Conservation (phyloP, 2,888 invertebrate species). For the Coremacera marginata region DNA sequence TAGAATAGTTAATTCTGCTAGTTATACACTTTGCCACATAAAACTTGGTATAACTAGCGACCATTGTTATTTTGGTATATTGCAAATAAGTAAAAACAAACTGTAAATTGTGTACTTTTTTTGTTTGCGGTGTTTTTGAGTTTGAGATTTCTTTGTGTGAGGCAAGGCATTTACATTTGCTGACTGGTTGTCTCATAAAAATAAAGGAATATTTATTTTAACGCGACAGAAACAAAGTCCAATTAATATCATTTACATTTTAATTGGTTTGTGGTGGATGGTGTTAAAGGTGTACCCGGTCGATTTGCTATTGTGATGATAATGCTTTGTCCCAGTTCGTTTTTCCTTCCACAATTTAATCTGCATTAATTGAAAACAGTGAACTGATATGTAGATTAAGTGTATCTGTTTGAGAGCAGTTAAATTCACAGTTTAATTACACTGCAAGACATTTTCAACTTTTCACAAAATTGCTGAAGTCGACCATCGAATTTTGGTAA, state of each 20-base stretch:
- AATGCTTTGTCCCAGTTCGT: background rate
- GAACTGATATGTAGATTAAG: background rate
- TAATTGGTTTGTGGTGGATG: slow-evolving; percentile 20
- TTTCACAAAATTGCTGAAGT: too few relatives aligned
- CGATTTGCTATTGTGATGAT: background rate
- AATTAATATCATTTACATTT: slow-evolving; percentile 25
- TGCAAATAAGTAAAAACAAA: background rate
- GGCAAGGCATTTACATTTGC: too few relatives aligned
- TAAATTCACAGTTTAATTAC: background rate
- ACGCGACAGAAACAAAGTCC: background rate
- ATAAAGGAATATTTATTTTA: too few relatives aligned
- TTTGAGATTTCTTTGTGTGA: too few relatives aligned
- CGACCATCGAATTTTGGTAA: too few relatives aligned
- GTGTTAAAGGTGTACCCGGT: background rate
- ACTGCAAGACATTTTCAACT: too few relatives aligned
- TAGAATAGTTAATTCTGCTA: too few relatives aligned
- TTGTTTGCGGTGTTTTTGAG: too few relatives aligned
- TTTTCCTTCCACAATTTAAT: background rate
- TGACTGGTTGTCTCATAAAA: too few relatives aligned
- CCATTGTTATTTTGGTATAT: slow-evolving; percentile 15
- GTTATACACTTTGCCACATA: too few relatives aligned
- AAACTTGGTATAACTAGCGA: too few relatives aligned
- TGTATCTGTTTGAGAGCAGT: background rate
- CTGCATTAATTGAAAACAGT: slow-evolving; percentile 10
- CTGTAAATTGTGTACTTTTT: slow-evolving; percentile 5